Evolutionary conservation across 2,113 vertebrate genomes (phyloP), one percentile per base, ranked within the genome.

Genomic region (Atherinomorus stipes): DNA sequence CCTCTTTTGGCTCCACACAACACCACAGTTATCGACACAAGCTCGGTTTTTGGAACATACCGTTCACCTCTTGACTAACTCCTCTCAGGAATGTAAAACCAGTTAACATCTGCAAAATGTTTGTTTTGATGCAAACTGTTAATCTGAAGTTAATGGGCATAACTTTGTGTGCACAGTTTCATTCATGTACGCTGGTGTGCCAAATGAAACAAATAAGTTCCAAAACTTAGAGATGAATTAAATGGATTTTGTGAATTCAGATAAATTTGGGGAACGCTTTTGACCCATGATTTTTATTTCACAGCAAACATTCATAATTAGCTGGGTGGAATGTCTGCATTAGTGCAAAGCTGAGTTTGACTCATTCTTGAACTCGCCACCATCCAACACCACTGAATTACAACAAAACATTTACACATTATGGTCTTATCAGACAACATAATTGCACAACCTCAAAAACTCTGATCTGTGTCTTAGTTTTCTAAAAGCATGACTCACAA

Each of bases 21-120:
- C n/a, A 26, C 54, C 50, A 11, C 4, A 13, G 45, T 31, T 69
- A 26, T 28, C 44, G 22, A 37, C 61, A 51, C 73, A 23, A 23
- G 47, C 42, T 4, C 37, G 53, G 4, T 26, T 26, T 63, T 45
- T 66, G 12, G 37, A 47, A 28, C 64, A 34, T 60, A 37, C 38
- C 22, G 26, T 40, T 49, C 23, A 22, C 25, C n/a, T n/a, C 45
- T 25, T 22, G 18, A 26, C 15, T 19, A 11, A 44, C 26, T 37
- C 22, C 47, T 58, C 59, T 13, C 10, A 18, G 47, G 18, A 11
- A 34, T 18, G n/a, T 49, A 10, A 45, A 78, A 45, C 59, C 42
- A 15, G 40, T 47, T 47, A 57, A 61, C 34, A 52, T 51, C 47
- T 61, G 57, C 11, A 31, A 54, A 68, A 68, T 68, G 38, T 57